Conservation (phyloP, 1,140 invertebrate species). For the Drosophila trapezifrons region DNA sequence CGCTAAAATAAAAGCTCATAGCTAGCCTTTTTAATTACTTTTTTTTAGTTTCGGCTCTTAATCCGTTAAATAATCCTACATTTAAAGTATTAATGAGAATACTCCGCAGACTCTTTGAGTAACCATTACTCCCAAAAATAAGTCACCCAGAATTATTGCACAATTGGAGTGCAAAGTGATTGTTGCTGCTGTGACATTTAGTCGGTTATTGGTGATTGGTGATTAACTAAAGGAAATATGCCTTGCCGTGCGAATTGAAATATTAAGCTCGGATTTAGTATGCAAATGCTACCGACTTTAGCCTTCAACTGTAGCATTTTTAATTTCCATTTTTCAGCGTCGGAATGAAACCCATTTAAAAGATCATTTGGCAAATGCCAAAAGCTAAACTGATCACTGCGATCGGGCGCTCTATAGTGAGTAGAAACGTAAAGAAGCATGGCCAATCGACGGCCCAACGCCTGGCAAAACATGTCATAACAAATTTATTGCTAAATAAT, state of each 20-base stretch:
- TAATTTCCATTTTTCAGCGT: slow-evolving; percentile 38
- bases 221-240: slow-evolving; percentile 37
- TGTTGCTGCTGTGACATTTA: slow-evolving; percentile 23
- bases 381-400: slow-evolving; percentile 42
- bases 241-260: slow-evolving; percentile 9
- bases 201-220: slow-evolving; percentile 16
- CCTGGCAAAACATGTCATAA: slow-evolving; percentile 61
- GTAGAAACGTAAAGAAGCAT: slow-evolving; percentile 31
- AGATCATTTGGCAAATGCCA: slow-evolving; percentile 57
- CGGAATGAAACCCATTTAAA: slow-evolving; percentile 33
- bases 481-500: slow-evolving; percentile 78
- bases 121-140: neutral
- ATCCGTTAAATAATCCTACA: neutral
- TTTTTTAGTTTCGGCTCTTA: too few relatives aligned
- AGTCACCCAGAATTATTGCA: neutral
- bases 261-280: slow-evolving; percentile 36
- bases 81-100: too few relatives aligned
- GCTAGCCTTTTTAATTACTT: neutral
- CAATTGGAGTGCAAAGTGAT: neutral
- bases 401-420: slow-evolving; percentile 5
- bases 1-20: neutral
- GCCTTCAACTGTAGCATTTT: slow-evolving; percentile 54
- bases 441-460: slow-evolving; percentile 57
- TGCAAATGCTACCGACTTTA: slow-evolving; percentile 39
- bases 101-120: too few relatives aligned